Conservation (phyloP, 1,140 invertebrate species). For the Drosophila chauvacae region DNA sequence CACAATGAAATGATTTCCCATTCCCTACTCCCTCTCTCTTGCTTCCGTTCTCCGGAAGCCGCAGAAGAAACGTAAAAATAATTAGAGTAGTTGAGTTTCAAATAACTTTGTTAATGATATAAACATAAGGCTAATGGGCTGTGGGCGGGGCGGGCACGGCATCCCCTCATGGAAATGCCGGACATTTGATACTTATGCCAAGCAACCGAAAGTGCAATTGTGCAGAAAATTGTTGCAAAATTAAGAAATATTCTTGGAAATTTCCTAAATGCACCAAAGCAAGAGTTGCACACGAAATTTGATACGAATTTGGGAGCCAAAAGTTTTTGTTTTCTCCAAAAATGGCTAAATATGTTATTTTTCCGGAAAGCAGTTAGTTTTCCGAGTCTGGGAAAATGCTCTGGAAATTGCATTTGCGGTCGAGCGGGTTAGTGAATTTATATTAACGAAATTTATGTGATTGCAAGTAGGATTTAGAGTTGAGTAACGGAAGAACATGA, state of each 20-base stretch:
- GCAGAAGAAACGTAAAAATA: constrained; percentile 36
- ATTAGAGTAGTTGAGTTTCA: constrained; percentile 46
- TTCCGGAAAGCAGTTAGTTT: constrained; percentile 8
- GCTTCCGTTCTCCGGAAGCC: not conserved
- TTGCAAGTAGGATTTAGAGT: constrained; percentile 4
- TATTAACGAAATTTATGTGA: constrained; percentile 2
- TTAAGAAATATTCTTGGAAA: constrained; percentile 39
- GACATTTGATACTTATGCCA: constrained; percentile 26
- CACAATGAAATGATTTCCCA: constrained; percentile 31
- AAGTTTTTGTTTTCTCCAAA: constrained; percentile 10
- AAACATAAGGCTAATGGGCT: constrained; percentile 50
- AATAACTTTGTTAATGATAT: constrained; percentile 57
- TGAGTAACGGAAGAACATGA: not conserved
- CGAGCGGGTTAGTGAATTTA: not conserved
- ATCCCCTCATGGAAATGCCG: constrained; percentile 8
- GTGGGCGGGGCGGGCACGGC: not conserved
- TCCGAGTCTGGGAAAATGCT: not conserved
- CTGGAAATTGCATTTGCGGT: not conserved
- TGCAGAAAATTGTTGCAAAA: constrained; percentile 43
- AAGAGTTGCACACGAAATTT: constrained; percentile 17
- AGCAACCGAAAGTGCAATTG: constrained; percentile 25
- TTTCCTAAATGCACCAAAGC: constrained; percentile 10
- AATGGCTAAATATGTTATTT: constrained; percentile 16
- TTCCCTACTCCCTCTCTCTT: not conserved
- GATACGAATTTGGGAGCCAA: constrained; percentile 16